Conservation (phyloP, 2,797 vertebrate species). For the Myotis daubentonii region DNA sequence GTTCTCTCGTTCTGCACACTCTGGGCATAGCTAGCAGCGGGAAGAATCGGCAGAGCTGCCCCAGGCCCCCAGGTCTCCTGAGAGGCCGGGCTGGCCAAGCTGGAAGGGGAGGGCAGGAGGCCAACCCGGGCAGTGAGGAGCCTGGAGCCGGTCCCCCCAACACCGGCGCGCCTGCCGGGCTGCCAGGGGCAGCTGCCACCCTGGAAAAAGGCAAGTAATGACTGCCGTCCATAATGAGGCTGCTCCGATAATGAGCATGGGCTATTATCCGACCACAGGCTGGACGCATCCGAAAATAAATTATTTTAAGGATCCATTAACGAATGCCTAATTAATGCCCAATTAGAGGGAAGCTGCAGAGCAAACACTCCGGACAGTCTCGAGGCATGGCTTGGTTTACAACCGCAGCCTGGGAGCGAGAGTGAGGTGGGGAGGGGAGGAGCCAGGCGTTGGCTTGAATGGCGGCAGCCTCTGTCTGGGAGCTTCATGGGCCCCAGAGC, state of each 20-base stretch:
- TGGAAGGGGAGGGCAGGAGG: slow-evolving; percentile 24
- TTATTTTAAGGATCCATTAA: slow-evolving; percentile 90
- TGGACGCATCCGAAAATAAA: slow-evolving; percentile 87
- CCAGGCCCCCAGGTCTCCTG: neutral
- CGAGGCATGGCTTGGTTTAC: slow-evolving; percentile 64
- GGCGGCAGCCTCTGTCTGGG: neutral
- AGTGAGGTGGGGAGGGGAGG: neutral
- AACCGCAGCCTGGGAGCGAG: neutral
- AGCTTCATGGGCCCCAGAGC: neutral
- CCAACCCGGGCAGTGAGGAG: neutral
- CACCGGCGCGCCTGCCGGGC: neutral
- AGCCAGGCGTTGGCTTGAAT: neutral
- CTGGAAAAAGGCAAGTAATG: slow-evolving; percentile 86
- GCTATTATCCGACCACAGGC: slow-evolving; percentile 85
- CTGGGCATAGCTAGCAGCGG: slow-evolving; percentile 51
- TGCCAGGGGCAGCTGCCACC: slow-evolving; percentile 78
- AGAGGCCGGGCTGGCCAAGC: neutral
- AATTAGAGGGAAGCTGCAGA: slow-evolving; percentile 87
- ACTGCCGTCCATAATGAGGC: slow-evolving; percentile 85
- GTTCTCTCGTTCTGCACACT: neutral
- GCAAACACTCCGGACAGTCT: slow-evolving; percentile 84
- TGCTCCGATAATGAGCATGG: slow-evolving; percentile 83
- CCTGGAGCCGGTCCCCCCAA: slow-evolving; percentile 53
- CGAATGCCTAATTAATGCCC: slow-evolving; percentile 89
- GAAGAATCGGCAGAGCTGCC: neutral